Conservation (phyloP, 2,113 vertebrate species). For the Epinephelus cyanopodus region DNA sequence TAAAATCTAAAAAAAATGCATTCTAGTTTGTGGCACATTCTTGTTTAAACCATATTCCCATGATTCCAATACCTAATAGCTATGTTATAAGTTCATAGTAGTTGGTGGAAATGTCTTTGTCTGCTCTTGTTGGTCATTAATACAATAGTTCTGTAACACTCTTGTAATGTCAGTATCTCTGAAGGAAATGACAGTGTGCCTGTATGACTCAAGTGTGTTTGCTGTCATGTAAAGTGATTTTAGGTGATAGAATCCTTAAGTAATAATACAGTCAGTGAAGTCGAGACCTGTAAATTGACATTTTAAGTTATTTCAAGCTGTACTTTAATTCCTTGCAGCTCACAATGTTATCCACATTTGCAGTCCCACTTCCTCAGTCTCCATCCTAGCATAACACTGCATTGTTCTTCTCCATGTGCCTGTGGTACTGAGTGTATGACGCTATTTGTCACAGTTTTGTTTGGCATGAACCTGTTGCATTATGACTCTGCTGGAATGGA, state of each 20-base stretch:
- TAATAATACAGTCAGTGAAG: not conserved
- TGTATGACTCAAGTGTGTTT: not conserved
- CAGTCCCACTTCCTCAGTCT: slow-evolving; percentile 35
- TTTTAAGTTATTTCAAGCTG: not conserved
- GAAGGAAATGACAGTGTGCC: not conserved
- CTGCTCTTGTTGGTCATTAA: not conserved
- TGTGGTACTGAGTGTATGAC: not conserved
- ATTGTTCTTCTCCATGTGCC: slow-evolving; percentile 32
- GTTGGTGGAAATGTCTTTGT: not conserved
- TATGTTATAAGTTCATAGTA: not conserved
- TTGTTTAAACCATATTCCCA: not conserved
- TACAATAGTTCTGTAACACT: not conserved
- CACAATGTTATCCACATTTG: slow-evolving; percentile 19
- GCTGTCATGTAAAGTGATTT: not conserved
- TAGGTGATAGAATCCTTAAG: not conserved
- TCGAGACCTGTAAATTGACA: not conserved
- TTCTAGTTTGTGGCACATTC: too few species aligned
- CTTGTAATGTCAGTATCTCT: not conserved
- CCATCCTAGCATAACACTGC: slow-evolving; percentile 25
- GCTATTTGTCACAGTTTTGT: not conserved
- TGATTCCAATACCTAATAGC: not conserved
- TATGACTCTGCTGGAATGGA: slow-evolving; percentile 4
- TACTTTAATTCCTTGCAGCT: not conserved
- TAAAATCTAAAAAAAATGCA: not conserved
- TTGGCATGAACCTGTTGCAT: not conserved